Conservation (phyloP, 2,113 vertebrate genomes). For the Chloropsis hardwickii region DNA sequence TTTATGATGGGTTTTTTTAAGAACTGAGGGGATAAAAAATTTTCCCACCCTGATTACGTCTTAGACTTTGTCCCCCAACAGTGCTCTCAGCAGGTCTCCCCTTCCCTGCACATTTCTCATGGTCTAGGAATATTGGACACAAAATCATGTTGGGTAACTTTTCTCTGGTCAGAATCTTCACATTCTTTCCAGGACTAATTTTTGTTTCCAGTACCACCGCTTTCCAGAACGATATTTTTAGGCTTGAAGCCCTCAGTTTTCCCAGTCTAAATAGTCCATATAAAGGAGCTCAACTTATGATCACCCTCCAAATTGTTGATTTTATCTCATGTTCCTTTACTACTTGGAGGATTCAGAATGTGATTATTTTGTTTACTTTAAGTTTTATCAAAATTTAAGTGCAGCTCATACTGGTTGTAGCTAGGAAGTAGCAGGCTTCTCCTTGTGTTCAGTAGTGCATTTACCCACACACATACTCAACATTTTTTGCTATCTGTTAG, state of each 20-base stretch:
- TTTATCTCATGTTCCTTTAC: not conserved
- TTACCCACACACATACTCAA: not conserved
- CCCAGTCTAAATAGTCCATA: not conserved
- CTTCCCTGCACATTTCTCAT: not conserved
- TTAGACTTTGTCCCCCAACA: fast-evolving
- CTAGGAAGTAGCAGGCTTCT: not conserved
- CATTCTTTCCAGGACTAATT: not conserved
- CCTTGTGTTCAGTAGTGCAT: not conserved
- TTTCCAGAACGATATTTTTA: not conserved
- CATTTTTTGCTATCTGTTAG: not conserved
- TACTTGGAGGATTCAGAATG: not conserved
- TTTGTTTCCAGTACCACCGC: not conserved
- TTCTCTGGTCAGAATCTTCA: not conserved
- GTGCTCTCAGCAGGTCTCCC: not conserved
- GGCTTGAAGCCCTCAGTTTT: not conserved
- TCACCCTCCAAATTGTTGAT: not conserved
- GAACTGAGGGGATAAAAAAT: not conserved
- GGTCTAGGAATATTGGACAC: not conserved
- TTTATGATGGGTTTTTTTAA: not conserved
- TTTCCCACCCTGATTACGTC: not conserved
- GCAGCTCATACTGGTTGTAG: not conserved
- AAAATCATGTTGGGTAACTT: not conserved
- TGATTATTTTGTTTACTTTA: not conserved
- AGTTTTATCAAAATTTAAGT: not conserved
- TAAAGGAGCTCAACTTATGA: not conserved